Evolutionary conservation across 2,888 invertebrate species (phyloP).

Genomic region (Monochamus alternatus): DNA sequence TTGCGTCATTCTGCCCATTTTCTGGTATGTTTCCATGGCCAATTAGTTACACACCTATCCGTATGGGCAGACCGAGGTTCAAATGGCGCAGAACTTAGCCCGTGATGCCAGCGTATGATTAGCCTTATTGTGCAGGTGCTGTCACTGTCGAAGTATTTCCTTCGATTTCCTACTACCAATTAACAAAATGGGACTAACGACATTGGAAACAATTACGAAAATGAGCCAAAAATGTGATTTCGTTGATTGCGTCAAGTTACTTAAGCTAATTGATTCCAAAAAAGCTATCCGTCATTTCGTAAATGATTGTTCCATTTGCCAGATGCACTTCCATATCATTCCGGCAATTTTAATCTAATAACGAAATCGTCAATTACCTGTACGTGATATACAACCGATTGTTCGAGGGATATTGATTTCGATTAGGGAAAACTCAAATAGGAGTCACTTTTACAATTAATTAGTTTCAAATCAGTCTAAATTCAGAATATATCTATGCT

Average conservation of each 20-base stretch:
- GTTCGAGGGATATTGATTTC: constrained; percentile 56
- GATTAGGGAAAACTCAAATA: constrained; percentile 66
- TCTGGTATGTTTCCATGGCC: no score
- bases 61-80: no score
- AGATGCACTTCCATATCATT: constrained; percentile 63
- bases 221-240: constrained; percentile 1
- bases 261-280: constrained; percentile 65
- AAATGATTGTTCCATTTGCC: constrained; percentile 64
- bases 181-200: background rate
- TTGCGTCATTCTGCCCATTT: no score
- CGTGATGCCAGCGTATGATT: no score
- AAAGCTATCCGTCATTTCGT: constrained; percentile 63
- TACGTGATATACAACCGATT: constrained; percentile 58
- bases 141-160: no score
- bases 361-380: constrained; percentile 65
- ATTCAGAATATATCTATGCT: no score
- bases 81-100: no score
- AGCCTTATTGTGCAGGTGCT: no score
- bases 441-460: constrained; percentile 59
- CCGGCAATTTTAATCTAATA: constrained; percentile 66
- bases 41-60: no score
- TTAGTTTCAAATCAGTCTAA: constrained; percentile 37
- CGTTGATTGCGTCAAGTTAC: constrained; percentile 49
- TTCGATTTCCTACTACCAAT: background rate
- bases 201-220: background rate